These are phyloP conservation scores for Perithous albicinctus DNA, from an alignment of 2,888 invertebrate genomes.

Conservation along the genomic window DNA sequence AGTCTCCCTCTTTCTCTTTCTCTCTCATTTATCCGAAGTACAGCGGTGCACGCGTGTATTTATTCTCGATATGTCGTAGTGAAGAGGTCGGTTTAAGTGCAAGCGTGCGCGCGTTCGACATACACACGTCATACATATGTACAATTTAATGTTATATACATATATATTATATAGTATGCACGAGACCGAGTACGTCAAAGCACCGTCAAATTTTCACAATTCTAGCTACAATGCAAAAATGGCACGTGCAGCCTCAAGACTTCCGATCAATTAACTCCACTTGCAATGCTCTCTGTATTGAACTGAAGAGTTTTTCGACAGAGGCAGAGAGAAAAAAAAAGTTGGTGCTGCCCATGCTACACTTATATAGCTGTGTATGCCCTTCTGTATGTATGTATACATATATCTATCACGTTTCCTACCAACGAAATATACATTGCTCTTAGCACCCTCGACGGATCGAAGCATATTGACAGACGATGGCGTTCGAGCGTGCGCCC, in stretches of 20 bases:
- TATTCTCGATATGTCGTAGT: slow-evolving; percentile 52
- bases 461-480: slow-evolving; percentile 82
- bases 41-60: slow-evolving; percentile 57
- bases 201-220: slow-evolving; percentile 64
- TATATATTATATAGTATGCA: too few relatives aligned
- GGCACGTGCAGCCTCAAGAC: slow-evolving; percentile 84
- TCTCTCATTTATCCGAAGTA: slow-evolving; percentile 30
- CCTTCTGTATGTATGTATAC: slow-evolving; percentile 1
- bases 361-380: slow-evolving; percentile 13
- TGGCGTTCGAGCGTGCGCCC: slow-evolving; percentile 77
- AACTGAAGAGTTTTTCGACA: slow-evolving; percentile 30
- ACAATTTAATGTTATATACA: slow-evolving; percentile 23
- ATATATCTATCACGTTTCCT: slow-evolving; percentile 30
- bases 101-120: slow-evolving; percentile 16
- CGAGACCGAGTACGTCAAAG: slow-evolving; percentile 64
- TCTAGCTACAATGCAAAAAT: slow-evolving; percentile 73
- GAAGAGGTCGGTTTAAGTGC: slow-evolving; percentile 39
- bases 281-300: slow-evolving; percentile 75
- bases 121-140: slow-evolving; percentile 34
- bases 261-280: slow-evolving; percentile 84
- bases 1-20: too few relatives aligned
- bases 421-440: slow-evolving; percentile 68
- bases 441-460: slow-evolving; percentile 76
- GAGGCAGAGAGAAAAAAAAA: slow-evolving; percentile 42
- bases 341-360: slow-evolving; percentile 33